These are phyloP conservation scores for Caenorhabditis remanei DNA, from an alignment of 1,140 invertebrate species.

Conservation along the genomic window DNA sequence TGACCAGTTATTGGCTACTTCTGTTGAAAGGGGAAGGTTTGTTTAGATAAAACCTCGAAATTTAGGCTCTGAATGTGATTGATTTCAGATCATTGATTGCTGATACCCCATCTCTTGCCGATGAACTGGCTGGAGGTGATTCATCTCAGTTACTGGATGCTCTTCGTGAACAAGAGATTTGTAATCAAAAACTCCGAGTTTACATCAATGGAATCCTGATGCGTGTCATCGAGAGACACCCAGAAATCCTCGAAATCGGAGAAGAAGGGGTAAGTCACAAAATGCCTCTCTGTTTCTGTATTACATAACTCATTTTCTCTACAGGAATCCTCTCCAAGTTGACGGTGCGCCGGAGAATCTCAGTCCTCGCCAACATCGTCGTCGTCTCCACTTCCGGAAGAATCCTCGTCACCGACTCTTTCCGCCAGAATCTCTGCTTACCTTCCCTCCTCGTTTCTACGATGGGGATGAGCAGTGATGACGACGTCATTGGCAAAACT, in stretches of 20 bases:
- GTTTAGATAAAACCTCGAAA: neutral
- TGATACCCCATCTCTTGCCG: constrained; percentile 66
- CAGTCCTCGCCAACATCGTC: constrained; percentile 58
- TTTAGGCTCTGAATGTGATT: too few relatives aligned
- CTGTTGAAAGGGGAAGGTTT: constrained; percentile 37
- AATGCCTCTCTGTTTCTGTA: neutral
- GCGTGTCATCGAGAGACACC: constrained; percentile 69
- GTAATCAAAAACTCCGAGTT: constrained; percentile 68
- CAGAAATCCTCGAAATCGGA: constrained; percentile 69
- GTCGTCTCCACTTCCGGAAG: constrained; percentile 21
- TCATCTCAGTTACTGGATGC: constrained; percentile 68
- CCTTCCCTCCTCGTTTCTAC: constrained; percentile 58
- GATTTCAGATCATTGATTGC: constrained; percentile 58
- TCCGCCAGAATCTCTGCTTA: constrained; percentile 56
- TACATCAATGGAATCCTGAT: constrained; percentile 71
- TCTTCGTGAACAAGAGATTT: constrained; percentile 69
- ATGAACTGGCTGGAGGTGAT: constrained; percentile 68
- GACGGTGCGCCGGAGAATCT: constrained; percentile 63
- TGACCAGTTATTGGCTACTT: constrained; percentile 49
- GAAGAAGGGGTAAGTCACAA: constrained; percentile 35
- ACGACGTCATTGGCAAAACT: constrained; percentile 7
- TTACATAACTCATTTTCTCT: neutral
- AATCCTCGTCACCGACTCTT: constrained; percentile 37
- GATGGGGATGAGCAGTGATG: constrained; percentile 44
- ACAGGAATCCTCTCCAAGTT: constrained; percentile 51